Evolutionary conservation across 2,113 vertebrate genomes (phyloP), one percentile per base, ranked within the genome.

Genomic region (Burhinus oedicnemus): DNA sequence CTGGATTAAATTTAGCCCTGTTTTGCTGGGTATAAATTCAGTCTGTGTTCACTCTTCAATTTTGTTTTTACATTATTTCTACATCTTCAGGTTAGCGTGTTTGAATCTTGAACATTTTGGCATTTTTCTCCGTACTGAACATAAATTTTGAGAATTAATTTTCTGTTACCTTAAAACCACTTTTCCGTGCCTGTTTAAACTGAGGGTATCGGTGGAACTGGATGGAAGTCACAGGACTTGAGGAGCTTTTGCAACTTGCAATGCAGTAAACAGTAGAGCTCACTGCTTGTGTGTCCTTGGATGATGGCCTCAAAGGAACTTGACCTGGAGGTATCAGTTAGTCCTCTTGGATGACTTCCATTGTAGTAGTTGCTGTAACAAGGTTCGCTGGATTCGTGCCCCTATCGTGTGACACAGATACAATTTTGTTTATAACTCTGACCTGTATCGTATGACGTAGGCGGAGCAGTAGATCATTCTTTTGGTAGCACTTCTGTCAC

Each of bases 311-410:
- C 84, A 14, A 6, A 89, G 93, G 87, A 97, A 97, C 89, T 95
- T 85, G 89, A 93, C 83, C 89, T 87, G 94, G 45, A 82, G 93
- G 70, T 93, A 94, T 95, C 97, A 79, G 82, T 87, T 97, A 54
- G 58, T 85, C 62, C 42, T 95, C 74, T 96, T 97, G 95, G 94
- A 94, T 94, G 84, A 54, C 84, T 95, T 95, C 97, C 96, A 93
- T 70, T 96, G 87, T 96, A 95, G 97, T 96, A 83, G 96, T 15
- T 85, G 93, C 89, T 85, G 49, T 15, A 17, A 75, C 89, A 62
- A 92, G 85, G 89, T 74, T 94, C 0, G 2, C 87, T 90, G 89
- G 91, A 57, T 90, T 29, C 3, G 2, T 91, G 93, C 70, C 42
- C 84, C 84, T 96, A 78, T 97, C 96, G 6, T 83, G 75, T 95